A percentile compares a stretch with the other conserved stretches of the same genome.
phyloP scores from a whole-genome alignment of 2,113 vertebrate genomes.

The Pholis gunnellus region DNA sequence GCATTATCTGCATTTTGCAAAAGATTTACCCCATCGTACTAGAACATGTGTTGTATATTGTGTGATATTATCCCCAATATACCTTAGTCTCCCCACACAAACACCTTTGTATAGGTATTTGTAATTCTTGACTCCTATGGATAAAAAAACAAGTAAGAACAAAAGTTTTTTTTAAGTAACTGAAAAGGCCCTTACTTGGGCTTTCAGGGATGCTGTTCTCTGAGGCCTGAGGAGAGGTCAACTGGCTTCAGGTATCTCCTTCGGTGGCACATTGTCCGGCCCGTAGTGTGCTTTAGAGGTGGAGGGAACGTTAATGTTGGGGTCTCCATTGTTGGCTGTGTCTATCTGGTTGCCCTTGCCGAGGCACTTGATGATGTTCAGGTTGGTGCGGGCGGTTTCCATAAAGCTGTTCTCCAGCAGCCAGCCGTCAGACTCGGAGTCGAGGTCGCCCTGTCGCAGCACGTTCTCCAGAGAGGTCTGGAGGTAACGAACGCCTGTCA shows the following conservation, averaged over 20 bases:
- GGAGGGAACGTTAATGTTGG: slow-evolving; percentile 85
- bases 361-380: slow-evolving; percentile 88
- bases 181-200: background rate
- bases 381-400: slow-evolving; percentile 89
- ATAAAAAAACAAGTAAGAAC: background rate
- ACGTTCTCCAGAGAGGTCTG: slow-evolving; percentile 91
- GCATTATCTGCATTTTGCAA: background rate
- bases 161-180: background rate
- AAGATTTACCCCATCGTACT: background rate
- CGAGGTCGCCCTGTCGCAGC: slow-evolving; percentile 84
- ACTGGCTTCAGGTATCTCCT: slow-evolving; percentile 71
- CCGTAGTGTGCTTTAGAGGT: slow-evolving; percentile 83
- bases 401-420: slow-evolving; percentile 89
- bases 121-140: background rate
- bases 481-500: slow-evolving; percentile 90
- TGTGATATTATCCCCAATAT: background rate
- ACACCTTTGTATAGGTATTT: background rate
- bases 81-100: background rate
- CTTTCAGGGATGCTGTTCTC: background rate
- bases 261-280: slow-evolving; percentile 82
- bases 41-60: background rate
- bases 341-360: slow-evolving; percentile 88
- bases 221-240: slow-evolving; percentile 54
- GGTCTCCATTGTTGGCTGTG: slow-evolving; percentile 81
- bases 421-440: slow-evolving; percentile 90